These are phyloP conservation scores for Conus canariensis DNA, from an alignment of 2,888 invertebrate species.

Conservation along the genomic window DNA sequence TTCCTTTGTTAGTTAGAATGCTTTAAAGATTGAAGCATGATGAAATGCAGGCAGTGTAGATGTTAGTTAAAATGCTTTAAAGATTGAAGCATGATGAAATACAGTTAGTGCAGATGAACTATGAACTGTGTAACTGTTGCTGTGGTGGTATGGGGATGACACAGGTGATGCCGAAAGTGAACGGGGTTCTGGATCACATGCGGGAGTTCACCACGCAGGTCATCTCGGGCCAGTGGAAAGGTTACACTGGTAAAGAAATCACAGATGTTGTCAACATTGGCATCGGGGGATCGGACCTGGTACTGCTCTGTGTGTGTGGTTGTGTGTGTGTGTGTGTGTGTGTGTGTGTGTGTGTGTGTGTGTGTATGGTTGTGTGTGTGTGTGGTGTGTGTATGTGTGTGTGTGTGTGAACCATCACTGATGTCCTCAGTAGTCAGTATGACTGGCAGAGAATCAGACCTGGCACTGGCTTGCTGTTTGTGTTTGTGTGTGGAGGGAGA, in stretches of 20 bases:
- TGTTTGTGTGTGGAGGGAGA: no score
- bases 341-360: neutral
- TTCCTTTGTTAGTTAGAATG: no score
- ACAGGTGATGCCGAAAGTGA: slow-evolving; percentile 90
- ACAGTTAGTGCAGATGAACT: neutral
- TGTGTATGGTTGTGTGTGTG: neutral
- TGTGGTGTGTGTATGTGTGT: neutral
- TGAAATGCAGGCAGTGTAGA: neutral
- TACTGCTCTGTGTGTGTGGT: slow-evolving; percentile 66
- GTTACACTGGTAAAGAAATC: slow-evolving; percentile 94
- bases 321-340: neutral
- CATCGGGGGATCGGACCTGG: slow-evolving; percentile 98
- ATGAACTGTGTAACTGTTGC: neutral
- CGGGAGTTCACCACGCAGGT: slow-evolving; percentile 92
- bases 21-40: neutral
- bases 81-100: neutral
- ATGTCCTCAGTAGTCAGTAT: no score
- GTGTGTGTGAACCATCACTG: neutral
- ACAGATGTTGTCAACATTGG: slow-evolving; percentile 99
- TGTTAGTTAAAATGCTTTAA: no score
- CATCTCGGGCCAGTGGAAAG: slow-evolving; percentile 82
- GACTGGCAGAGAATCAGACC: no score
- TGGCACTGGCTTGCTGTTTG: no score
- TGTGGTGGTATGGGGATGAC: neutral
- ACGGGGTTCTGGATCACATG: slow-evolving; percentile 95